Conservation (phyloP, 1,140 invertebrate genomes). For the Formica exsecta region DNA sequence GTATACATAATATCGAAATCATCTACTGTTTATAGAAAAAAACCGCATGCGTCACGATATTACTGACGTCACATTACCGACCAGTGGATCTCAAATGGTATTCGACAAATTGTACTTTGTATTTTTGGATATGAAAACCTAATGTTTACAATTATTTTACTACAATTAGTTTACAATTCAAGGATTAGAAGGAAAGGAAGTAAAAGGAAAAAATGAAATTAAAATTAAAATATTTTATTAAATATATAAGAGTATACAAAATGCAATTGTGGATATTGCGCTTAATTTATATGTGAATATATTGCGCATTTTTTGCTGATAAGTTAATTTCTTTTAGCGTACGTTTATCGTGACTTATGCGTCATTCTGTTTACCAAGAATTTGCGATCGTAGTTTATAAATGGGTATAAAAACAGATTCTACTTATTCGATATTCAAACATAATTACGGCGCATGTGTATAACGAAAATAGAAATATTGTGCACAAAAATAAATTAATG, state of each 20-base stretch:
- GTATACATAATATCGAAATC: neutral
- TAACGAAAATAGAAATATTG: neutral
- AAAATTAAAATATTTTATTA: no score
- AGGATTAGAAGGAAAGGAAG: no score
- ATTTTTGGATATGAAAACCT: no score
- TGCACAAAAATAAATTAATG: no score
- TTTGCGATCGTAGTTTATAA: neutral
- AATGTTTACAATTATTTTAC: no score
- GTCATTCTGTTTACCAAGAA: neutral
- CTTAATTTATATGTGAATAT: no score
- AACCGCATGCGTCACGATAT: slow-evolving; percentile 34
- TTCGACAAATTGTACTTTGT: neutral
- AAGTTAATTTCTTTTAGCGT: neutral
- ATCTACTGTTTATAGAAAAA: slow-evolving; percentile 8
- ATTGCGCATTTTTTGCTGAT: neutral
- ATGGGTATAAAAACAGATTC: neutral
- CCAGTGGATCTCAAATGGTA: slow-evolving; percentile 11
- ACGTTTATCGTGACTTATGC: neutral
- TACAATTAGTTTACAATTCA: no score
- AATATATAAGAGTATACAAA: neutral
- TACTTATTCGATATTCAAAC: no score
- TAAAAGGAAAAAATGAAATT: no score
- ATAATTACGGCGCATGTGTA: neutral
- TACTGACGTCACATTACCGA: neutral
- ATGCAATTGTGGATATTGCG: neutral